Evolutionary conservation across 2,888 invertebrate genomes (phyloP), one percentile per base, ranked within the genome.

Genomic region (Mermis nigrescens): DNA sequence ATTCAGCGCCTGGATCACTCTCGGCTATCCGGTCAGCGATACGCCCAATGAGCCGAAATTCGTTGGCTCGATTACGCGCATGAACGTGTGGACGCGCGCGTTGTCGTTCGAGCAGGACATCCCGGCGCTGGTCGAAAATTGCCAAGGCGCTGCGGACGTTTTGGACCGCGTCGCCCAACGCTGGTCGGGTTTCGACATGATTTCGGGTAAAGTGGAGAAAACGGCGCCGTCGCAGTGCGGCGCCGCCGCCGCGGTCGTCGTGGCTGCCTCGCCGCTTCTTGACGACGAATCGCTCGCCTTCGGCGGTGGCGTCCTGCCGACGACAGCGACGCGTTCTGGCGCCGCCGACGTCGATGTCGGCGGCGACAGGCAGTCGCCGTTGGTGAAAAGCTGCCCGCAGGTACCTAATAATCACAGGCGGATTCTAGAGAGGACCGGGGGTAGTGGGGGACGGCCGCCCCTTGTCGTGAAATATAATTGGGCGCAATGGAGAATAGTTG

Each of bases 1-100:
- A 48, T 62, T 59, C 55, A 86, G 86, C 75, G 85, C 85, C 52
- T 92, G 90, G 89, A 83, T 87, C 51, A 87, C 88, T 38, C 77
- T 92, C 52, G 92, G 91, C 58, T 86, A 87, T 70, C 89, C 90
- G 55, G 82, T 85, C 71, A 82, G 82, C 7, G 84, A 84, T 15
- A 59, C 62, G 3, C 62, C 62, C 26, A 62, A 61, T 29, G 64
- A 66, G 32, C 63, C 63, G 2, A 67, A 66, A 45, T 71, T 71
- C 60, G 65, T 64, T 26, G 94, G 94, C 31, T 86, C 88, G 68
- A 77, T 94, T 46, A 90, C 89, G 7, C 86, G 91, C 74, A 85
- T 90, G 32, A 90, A 92, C 77, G 82, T 92, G 60, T 94, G 92
- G 92, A 84, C 84, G 67, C 80, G 88, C 53, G 86, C 88, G 46